Percentiles rank a stretch among this genome's conserved stretches.
Evolutionary conservation across 92 coral and sea anemone genomes (phyloP).

Genomic region (Epizoanthus illoricatus): DNA sequence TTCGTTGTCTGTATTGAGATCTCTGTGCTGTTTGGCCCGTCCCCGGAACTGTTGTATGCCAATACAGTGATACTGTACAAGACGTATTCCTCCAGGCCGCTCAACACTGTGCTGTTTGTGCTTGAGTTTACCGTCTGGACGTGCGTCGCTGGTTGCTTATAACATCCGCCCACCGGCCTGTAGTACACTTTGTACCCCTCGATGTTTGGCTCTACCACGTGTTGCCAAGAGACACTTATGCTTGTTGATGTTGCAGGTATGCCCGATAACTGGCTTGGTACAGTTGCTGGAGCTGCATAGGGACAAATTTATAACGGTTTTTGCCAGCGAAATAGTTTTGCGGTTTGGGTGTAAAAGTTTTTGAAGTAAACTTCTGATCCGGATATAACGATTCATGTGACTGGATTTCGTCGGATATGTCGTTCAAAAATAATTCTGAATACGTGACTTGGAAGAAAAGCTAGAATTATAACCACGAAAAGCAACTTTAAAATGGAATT

Average conservation of each 20-base stretch:
- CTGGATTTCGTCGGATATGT: too few relatives aligned
- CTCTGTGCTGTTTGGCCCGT: background rate
- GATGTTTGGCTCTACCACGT: background rate
- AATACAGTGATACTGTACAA: background rate
- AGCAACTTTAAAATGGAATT: too few relatives aligned
- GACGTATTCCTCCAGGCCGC: constrained; percentile 4
- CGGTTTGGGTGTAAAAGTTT: too few relatives aligned
- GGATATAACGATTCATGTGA: too few relatives aligned
- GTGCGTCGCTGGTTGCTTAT: background rate
- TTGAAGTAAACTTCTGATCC: too few relatives aligned
- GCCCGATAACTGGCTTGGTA: background rate
- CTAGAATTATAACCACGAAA: too few relatives aligned
- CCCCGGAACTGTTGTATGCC: background rate
- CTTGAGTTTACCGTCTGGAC: background rate
- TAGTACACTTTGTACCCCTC: background rate
- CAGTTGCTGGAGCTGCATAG: background rate
- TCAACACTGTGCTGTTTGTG: background rate
- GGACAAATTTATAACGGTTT: too few relatives aligned
- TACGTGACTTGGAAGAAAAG: too few relatives aligned
- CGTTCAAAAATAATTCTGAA: too few relatives aligned
- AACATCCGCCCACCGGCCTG: background rate
- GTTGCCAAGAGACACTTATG: background rate
- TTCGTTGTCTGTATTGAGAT: background rate
- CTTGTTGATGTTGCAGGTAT: background rate
- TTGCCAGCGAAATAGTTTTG: too few relatives aligned